Base-by-base conservation (phyloP, 2,888 invertebrate species). In the Diaprepes abbreviatus region DNA sequence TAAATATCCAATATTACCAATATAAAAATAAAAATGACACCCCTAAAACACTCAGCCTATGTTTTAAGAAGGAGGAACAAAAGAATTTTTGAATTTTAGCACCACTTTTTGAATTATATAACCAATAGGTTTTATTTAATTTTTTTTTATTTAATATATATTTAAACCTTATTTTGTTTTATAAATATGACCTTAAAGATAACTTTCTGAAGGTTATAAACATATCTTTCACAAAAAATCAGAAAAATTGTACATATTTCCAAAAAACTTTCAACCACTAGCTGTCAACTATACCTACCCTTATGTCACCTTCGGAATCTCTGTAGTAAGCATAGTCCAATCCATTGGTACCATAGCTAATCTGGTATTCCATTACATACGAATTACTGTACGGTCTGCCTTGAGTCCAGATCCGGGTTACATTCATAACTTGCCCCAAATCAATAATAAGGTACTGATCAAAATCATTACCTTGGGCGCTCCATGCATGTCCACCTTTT, bases 311-410 rank as follows among this genome's bases (percentile, higher is more conserved):
- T 80, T 94, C 93, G 57, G 93, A 89, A 75, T 95, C 96, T 87
- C 95, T 95, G 85, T 93, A 96, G 82, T 92, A 92, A 68, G 93
- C 91, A 85, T 92, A 96, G 86, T 96, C 96, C 79, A 92, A 90
- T 73, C 94, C 95, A 81, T 95, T 95, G 78, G 93, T 92, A 74
- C 96, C 95, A 86, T 95, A 98, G 85, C 95, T 94, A 81, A 98
- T 91, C 82, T 92, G 92, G 85, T 93, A 98, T 85, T 98, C 97
- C 84, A 93, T 93, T 66, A 98, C 95, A 86, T 90, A 98, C 85
- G 98, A 97, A 78, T 91, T 90, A 73, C 94, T 93, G 81, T 94
- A 93, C 1, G 94, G 92, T 66, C 97, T 90, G 75, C 98, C 98
- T 84, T 95, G 95, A 21, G 96, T 94, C 75, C 93, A 92, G 68